These are phyloP conservation scores for Leucoraja erinaceus DNA, from an alignment of 2,113 vertebrate genomes.

Conservation along the genomic window DNA sequence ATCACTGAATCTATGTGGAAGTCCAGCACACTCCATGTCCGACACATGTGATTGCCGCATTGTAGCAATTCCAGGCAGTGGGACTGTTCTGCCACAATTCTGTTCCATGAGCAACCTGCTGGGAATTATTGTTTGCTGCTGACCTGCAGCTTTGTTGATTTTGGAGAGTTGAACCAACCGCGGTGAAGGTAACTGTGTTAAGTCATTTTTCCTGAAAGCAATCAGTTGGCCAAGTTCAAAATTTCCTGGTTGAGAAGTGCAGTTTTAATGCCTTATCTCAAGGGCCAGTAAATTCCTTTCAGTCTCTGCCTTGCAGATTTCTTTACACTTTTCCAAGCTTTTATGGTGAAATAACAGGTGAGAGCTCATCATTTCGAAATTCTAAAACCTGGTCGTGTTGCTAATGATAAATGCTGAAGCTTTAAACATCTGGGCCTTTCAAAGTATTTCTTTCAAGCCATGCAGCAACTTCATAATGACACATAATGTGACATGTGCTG, in stretches of 20 bases:
- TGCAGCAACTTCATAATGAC: conserved; percentile 13
- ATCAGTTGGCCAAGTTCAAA: neutral
- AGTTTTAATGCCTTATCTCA: neutral
- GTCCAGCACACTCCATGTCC: no score
- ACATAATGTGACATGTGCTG: neutral
- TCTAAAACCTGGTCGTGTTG: no score
- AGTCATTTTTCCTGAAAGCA: neutral
- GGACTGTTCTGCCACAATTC: no score
- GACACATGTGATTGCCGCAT: no score
- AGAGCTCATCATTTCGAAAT: neutral
- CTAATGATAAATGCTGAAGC: neutral
- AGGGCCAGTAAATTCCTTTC: neutral
- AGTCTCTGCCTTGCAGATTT: conserved; percentile 8
- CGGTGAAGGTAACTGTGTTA: neutral
- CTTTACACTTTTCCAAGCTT: neutral
- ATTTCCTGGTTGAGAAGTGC: neutral
- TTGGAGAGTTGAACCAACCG: no score
- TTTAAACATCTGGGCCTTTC: neutral
- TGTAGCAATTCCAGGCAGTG: no score
- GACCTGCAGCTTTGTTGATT: neutral
- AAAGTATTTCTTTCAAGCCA: neutral
- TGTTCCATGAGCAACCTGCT: neutral
- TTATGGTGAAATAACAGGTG: neutral
- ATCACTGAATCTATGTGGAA: no score
- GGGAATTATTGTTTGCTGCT: neutral